Percentiles rank a stretch among this genome's conserved stretches.
These are phyloP conservation scores for Halcyon leucocephala DNA, from an alignment of 2,797 vertebrate species.

Conservation along the genomic window DNA sequence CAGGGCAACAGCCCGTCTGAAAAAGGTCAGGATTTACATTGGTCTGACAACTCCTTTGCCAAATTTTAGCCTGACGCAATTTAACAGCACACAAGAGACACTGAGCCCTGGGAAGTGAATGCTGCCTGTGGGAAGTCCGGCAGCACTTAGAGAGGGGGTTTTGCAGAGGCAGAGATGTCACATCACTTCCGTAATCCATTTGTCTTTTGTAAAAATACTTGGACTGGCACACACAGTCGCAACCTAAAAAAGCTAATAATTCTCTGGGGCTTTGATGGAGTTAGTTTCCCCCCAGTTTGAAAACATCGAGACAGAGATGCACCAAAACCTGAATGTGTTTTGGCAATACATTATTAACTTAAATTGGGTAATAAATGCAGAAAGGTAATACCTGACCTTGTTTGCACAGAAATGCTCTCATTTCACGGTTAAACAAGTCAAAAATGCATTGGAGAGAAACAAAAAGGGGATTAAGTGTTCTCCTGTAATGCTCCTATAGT, in stretches of 20 bases:
- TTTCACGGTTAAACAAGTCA: neutral
- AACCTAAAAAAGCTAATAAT: neutral
- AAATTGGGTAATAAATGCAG: accelerated
- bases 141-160: neutral
- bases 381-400: neutral
- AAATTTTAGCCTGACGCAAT: accelerated
- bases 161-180: neutral
- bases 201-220: neutral
- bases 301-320: neutral
- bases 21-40: neutral
- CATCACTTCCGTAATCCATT: neutral
- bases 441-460: neutral
- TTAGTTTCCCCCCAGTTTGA: neutral
- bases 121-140: neutral
- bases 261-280: neutral
- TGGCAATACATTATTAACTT: too few species aligned
- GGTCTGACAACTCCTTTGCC: neutral
- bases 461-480: neutral
- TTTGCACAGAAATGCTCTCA: neutral
- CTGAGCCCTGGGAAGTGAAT: accelerated
- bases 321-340: neutral
- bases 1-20: neutral
- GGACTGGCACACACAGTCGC: neutral
- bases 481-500: neutral
- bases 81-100: accelerated